These are phyloP conservation scores for Siniperca scherzeri DNA, from an alignment of 2,797 vertebrate species.

Conservation along the genomic window DNA sequence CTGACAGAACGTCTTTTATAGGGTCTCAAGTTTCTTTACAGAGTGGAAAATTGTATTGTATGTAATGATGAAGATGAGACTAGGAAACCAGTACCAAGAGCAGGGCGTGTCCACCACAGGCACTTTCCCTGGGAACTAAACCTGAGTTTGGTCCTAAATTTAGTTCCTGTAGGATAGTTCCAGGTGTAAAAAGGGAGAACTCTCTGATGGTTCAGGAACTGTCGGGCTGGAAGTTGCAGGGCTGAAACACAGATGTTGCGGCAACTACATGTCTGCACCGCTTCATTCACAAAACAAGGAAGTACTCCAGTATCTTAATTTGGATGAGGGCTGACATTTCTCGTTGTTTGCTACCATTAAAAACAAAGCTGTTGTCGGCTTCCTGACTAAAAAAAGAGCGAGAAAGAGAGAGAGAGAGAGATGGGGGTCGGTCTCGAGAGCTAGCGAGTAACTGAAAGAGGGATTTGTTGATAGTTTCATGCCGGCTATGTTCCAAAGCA, in stretches of 20 bases:
- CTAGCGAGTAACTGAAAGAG: too few relatives aligned
- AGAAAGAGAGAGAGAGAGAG: too few relatives aligned
- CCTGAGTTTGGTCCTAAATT: not conserved
- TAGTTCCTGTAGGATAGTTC: not conserved
- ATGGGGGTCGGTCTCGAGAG: too few relatives aligned
- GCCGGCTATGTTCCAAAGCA: not conserved
- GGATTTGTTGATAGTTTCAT: not conserved
- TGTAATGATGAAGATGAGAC: not conserved
- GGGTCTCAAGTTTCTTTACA: not conserved
- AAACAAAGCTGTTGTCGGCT: not conserved
- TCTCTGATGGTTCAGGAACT: too few relatives aligned
- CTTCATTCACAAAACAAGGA: not conserved
- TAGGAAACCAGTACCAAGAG: not conserved
- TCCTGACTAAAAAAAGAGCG: not conserved
- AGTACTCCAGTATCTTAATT: not conserved
- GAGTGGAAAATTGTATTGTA: not conserved
- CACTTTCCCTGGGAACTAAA: not conserved
- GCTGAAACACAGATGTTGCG: not conserved
- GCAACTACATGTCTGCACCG: not conserved
- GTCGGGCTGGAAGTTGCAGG: not conserved
- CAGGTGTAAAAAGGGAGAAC: not conserved
- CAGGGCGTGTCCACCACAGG: not conserved
- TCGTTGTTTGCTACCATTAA: not conserved
- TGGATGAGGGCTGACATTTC: not conserved
- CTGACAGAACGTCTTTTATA: too few relatives aligned